A percentile compares a stretch with the other conserved stretches of the same genome.
phyloP scores from a whole-genome alignment of 2,113 vertebrate genomes.

The Cettia cetti region DNA sequence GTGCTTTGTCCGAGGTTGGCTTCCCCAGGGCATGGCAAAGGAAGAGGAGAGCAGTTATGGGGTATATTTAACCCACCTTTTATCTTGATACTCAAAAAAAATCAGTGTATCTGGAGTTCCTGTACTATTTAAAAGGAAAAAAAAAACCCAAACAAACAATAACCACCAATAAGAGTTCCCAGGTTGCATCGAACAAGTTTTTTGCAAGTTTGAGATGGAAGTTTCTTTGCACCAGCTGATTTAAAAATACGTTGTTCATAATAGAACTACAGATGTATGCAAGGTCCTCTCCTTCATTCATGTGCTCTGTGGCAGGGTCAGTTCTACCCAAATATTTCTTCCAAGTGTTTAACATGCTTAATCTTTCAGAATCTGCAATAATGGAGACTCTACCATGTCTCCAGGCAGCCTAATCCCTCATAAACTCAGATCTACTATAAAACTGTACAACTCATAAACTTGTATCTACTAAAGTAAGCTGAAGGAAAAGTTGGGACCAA shows the following conservation, averaged over 20 bases:
- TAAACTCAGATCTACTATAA: neutral
- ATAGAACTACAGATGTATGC: neutral
- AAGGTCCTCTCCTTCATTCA: neutral
- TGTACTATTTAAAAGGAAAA: neutral
- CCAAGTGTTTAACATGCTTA: neutral
- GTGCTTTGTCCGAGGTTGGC: neutral
- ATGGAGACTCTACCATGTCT: neutral
- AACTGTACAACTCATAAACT: neutral
- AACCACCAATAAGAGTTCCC: neutral
- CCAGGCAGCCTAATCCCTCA: neutral
- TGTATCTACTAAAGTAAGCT: neutral
- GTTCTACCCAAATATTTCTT: neutral
- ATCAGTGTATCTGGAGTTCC: neutral
- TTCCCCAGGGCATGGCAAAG: neutral
- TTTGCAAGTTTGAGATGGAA: neutral
- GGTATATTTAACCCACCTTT: neutral
- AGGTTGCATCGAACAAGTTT: neutral
- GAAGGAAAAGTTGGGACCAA: neutral
- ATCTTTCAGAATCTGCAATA: neutral
- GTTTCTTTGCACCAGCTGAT: neutral
- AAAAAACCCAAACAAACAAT: neutral
- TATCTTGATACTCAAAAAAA: neutral
- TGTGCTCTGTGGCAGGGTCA: neutral
- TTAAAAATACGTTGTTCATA: neutral
- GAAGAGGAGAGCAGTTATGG: neutral